Evolutionary conservation across 1,140 invertebrate genomes (phyloP).

Genomic region (Papilio dardanus): DNA sequence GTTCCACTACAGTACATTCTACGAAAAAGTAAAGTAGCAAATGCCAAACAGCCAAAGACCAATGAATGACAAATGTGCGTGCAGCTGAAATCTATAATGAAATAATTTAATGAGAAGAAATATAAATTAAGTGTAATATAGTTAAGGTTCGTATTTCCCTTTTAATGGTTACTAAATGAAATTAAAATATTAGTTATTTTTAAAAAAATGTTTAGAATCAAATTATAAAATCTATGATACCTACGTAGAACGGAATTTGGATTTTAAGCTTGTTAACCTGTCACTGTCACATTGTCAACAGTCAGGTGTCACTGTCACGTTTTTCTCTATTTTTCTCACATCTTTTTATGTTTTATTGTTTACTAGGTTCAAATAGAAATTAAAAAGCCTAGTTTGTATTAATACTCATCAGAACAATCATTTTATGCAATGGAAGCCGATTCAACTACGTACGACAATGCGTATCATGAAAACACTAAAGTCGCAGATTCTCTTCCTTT

Average conservation of each 20-base stretch:
- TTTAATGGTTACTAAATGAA: too few species aligned
- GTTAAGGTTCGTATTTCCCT: too few species aligned
- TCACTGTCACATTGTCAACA: not conserved
- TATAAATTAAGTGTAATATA: too few species aligned
- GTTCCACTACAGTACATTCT: not conserved
- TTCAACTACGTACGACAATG: slow-evolving; percentile 70
- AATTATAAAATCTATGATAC: too few species aligned
- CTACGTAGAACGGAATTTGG: too few species aligned
- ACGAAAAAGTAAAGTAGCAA: not conserved
- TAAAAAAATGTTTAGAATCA: too few species aligned
- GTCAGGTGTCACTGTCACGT: not conserved
- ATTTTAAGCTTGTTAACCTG: too few species aligned
- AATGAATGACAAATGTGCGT: too few species aligned
- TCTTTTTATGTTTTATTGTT: too few species aligned
- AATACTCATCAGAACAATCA: slow-evolving; percentile 21
- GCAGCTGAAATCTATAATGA: not conserved
- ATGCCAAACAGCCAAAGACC: too few species aligned
- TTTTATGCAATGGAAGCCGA: slow-evolving; percentile 68
- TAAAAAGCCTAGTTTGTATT: not conserved
- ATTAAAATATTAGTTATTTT: too few species aligned
- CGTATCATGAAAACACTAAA: slow-evolving; percentile 40
- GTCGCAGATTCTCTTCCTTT: slow-evolving; percentile 60
- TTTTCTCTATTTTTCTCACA: not conserved
- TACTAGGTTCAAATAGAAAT: not conserved
- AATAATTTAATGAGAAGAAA: too few species aligned